Conservation (phyloP, 2,797 vertebrate species). For the Hippopotamyrus pictus region DNA sequence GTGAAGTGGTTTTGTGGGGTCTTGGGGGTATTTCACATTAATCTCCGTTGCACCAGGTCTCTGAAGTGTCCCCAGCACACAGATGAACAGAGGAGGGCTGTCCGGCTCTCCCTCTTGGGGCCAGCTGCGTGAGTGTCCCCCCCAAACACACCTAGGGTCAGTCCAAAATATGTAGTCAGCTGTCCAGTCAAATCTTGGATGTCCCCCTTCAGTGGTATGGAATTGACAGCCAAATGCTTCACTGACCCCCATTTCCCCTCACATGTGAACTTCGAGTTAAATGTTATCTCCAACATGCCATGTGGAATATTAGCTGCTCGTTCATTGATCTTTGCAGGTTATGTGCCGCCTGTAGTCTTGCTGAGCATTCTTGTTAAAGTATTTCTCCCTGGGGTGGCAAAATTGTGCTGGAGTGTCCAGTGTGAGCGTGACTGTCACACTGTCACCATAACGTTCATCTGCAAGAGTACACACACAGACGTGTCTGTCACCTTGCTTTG, state of each 20-base stretch:
- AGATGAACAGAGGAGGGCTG: slow-evolving; percentile 90
- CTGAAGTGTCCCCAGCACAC: slow-evolving; percentile 96
- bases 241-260: not conserved
- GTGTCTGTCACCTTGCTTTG: not conserved
- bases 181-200: not conserved
- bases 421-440: not conserved
- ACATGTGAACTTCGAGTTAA: not conserved
- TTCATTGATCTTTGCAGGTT: not conserved
- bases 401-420: not conserved
- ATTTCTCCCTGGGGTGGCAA: not conserved
- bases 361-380: not conserved
- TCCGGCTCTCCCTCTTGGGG: slow-evolving; percentile 88
- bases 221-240: not conserved
- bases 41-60: slow-evolving; percentile 71
- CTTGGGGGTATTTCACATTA: slow-evolving; percentile 49
- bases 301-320: not conserved
- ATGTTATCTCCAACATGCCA: not conserved
- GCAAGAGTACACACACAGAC: not conserved
- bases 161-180: not conserved
- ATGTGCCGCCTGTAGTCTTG: not conserved
- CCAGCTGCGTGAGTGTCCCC: slow-evolving; percentile 80
- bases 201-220: not conserved
- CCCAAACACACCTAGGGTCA: not conserved
- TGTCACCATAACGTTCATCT: not conserved
- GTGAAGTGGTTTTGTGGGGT: not conserved